Evolutionary conservation across 2,113 vertebrate genomes (phyloP), one percentile per base, ranked within the genome.

Genomic region (Megaceryle maxima): DNA sequence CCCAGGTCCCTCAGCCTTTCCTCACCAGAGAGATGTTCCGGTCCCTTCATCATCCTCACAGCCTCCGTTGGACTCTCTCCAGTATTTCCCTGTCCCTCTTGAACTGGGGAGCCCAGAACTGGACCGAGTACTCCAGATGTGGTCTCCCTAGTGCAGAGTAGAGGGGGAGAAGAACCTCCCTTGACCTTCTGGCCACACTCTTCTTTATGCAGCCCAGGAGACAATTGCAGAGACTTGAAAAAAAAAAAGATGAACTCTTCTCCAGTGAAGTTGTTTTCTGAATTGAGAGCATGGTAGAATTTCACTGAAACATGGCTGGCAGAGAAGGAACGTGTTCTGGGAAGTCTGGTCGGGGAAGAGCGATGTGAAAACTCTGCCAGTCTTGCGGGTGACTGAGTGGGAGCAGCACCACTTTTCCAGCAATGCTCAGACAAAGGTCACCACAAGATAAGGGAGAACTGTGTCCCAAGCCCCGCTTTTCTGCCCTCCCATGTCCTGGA

Each of bases 401-500:
- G 62, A 60, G 39, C 26, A 13, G 28, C 1, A 5, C 46, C 0
- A 9, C 78, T 21, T 79, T 24, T 35, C 62, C 59, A 48, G 29
- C 3, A 1, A 16, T 19, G 59, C 57, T 60, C 16, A 9, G 50
- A 25, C 78, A 31, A 35, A 22, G 8, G 0, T 26, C 66, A 21
- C 51, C 9, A 48, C 0, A 9, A 50, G 48, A 31, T 31, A 12
- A 10, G 16, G 78, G 21, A 24, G 25, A 25, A 48, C 39, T 13
- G 17, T 28, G 41, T 20, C 64, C 76, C 37, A 21, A 9, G 10
- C 20, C 1, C 60, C 0, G 1, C 46, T 24, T 37, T 11, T 31
- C 13, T 41, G 1, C 29, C 21, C 24, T 28, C 29, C 1, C 8
- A 2, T 35, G 31, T 16, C 9, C 0, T 1, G 44, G 50, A 11